phyloP scores from a whole-genome alignment of 2,888 invertebrate species.

The Oxytorus armatus region DNA sequence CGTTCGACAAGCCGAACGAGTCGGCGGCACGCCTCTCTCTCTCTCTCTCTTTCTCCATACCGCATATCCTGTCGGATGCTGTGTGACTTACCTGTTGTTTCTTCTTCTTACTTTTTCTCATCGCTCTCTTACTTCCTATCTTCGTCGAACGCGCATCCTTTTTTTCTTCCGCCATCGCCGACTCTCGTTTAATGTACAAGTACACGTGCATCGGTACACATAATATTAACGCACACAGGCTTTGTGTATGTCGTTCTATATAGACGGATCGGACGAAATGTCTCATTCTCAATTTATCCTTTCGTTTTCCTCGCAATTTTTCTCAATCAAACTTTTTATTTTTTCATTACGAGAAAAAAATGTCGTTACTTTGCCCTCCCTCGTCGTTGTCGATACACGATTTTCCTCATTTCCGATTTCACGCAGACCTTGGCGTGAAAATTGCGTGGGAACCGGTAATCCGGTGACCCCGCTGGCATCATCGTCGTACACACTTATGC shows the following conservation, averaged over 20 bases:
- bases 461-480: slow-evolving; percentile 72
- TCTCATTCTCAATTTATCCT: too few species aligned
- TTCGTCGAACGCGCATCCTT: neutral
- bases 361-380: neutral
- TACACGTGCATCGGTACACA: too few species aligned
- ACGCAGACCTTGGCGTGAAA: slow-evolving; percentile 43
- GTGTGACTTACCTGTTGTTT: slow-evolving; percentile 67
- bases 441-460: slow-evolving; percentile 77
- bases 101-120: slow-evolving; percentile 9
- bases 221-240: too few species aligned
- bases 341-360: too few species aligned
- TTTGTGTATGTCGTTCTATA: too few species aligned
- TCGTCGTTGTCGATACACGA: neutral
- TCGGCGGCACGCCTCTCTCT: slow-evolving; percentile 65
- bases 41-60: slow-evolving; percentile 37
- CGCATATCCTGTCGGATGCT: slow-evolving; percentile 46
- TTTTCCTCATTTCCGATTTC: slow-evolving; percentile 46
- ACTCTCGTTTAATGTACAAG: too few species aligned
- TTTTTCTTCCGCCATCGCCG: neutral
- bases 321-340: too few species aligned
- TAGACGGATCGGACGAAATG: too few species aligned
- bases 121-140: slow-evolving; percentile 7
- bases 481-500: slow-evolving; percentile 11
- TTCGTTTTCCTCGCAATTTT: too few species aligned
- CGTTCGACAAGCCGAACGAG: slow-evolving; percentile 78